Conservation (phyloP, 2,113 vertebrate species). For the Papio anubis region DNA sequence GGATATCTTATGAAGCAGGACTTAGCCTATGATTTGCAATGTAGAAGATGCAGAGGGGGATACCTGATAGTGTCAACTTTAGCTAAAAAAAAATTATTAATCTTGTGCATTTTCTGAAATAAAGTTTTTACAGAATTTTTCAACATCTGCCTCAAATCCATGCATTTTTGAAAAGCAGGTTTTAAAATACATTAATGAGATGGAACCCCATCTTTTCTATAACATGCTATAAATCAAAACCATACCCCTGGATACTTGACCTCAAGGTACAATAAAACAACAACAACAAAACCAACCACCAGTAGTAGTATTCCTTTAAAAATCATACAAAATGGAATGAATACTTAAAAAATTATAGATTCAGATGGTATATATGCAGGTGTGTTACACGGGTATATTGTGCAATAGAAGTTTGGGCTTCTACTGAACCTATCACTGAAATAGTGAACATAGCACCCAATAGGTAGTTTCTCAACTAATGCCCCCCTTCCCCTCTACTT, state of each 20-base stretch:
- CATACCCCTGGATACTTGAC: not conserved
- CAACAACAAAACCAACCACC: not conserved
- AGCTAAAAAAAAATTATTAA: constrained; percentile 24
- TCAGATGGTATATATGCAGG: no score
- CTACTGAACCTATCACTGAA: no score
- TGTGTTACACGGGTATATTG: no score
- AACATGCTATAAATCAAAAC: constrained; percentile 38
- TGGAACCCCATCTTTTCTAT: constrained; percentile 7
- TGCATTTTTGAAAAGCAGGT: constrained; percentile 23
- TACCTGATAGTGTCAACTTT: not conserved
- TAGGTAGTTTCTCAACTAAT: no score
- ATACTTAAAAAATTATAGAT: not conserved
- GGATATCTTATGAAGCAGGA: not conserved
- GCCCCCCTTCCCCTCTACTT: not conserved
- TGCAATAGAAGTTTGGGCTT: no score
- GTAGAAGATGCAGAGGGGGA: not conserved
- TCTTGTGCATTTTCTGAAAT: constrained; percentile 43
- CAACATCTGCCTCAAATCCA: not conserved
- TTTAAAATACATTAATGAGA: constrained; percentile 39
- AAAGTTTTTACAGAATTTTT: not conserved
- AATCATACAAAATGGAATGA: not conserved
- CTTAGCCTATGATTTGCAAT: not conserved
- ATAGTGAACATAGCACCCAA: no score
- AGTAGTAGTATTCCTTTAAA: not conserved
- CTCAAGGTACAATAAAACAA: not conserved